phyloP scores from a whole-genome alignment of 2,797 vertebrate genomes.

The Acrocephalus scirpaceus region DNA sequence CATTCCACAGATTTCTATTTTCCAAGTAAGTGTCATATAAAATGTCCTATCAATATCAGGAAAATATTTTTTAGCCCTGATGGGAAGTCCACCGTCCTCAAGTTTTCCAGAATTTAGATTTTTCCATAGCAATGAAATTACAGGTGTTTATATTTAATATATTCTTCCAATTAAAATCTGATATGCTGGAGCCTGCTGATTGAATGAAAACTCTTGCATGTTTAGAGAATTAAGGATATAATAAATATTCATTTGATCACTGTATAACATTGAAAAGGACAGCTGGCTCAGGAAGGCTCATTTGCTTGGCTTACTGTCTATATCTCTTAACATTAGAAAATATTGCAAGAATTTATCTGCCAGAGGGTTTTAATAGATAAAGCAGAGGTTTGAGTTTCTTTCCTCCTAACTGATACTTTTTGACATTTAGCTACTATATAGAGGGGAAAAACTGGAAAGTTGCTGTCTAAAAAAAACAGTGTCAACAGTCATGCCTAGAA shows the following conservation, averaged over 20 bases:
- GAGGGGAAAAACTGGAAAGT: constrained; percentile 32
- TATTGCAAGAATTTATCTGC: constrained; percentile 67
- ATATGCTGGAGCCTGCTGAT: not conserved
- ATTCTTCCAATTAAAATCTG: constrained; percentile 61
- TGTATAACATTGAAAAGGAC: constrained; percentile 67
- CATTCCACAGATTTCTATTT: not conserved
- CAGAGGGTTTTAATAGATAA: constrained; percentile 41
- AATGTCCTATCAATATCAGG: not conserved
- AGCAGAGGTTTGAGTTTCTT: constrained; percentile 27
- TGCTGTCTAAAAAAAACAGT: constrained; percentile 39
- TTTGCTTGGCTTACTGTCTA: constrained; percentile 65
- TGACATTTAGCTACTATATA: constrained; percentile 60
- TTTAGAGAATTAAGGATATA: constrained; percentile 39
- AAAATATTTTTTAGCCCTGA: not conserved
- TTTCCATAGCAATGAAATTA: constrained; percentile 29
- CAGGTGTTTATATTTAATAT: constrained; percentile 9
- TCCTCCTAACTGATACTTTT: constrained; percentile 45
- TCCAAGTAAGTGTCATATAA: not conserved
- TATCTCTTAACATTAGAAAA: constrained; percentile 70
- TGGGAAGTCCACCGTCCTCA: not conserved
- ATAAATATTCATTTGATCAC: constrained; percentile 74
- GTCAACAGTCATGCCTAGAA: constrained; percentile 3
- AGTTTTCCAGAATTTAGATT: constrained; percentile 14
- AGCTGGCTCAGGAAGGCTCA: constrained; percentile 67
- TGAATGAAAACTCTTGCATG: constrained; percentile 49